These are phyloP conservation scores for Sebastolobus altivelis DNA, from an alignment of 2,797 vertebrate species.

Conservation along the genomic window DNA sequence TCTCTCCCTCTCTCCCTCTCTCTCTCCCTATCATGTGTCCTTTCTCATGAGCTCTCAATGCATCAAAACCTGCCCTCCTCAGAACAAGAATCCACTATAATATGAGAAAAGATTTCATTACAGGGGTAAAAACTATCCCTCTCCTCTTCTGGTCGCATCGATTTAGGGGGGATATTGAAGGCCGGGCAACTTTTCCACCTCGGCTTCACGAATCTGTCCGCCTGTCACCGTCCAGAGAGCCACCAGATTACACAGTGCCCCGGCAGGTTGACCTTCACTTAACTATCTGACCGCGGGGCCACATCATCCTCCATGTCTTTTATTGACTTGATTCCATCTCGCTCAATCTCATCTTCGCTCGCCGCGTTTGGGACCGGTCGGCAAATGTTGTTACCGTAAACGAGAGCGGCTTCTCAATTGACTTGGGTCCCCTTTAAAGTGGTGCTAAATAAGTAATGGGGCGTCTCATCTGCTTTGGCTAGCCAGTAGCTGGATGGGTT, in stretches of 20 bases:
- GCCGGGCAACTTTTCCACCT: slow-evolving; percentile 57
- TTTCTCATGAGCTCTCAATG: slow-evolving; percentile 80
- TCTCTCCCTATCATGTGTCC: slow-evolving; percentile 66
- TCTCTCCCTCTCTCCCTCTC: background rate
- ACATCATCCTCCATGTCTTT: slow-evolving; percentile 60
- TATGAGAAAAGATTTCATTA: slow-evolving; percentile 73
- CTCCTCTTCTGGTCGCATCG: slow-evolving; percentile 59
- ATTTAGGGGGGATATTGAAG: slow-evolving; percentile 72
- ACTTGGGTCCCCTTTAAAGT: slow-evolving; percentile 76
- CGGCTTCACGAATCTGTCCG: slow-evolving; percentile 46
- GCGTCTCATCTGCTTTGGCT: slow-evolving; percentile 74
- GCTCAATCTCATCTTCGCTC: slow-evolving; percentile 59
- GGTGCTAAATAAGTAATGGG: slow-evolving; percentile 83
- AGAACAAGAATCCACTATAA: slow-evolving; percentile 61
- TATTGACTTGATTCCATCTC: slow-evolving; percentile 75
- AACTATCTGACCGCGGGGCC: slow-evolving; percentile 61
- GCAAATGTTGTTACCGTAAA: slow-evolving; percentile 77
- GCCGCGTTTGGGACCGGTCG: slow-evolving; percentile 45
- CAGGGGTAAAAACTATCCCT: slow-evolving; percentile 58
- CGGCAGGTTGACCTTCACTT: slow-evolving; percentile 71
- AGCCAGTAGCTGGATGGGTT: slow-evolving; percentile 69
- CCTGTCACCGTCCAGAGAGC: slow-evolving; percentile 54
- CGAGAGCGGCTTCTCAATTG: slow-evolving; percentile 72
- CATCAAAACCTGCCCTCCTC: slow-evolving; percentile 75
- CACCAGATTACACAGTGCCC: slow-evolving; percentile 63